Percentiles rank a stretch among this genome's conserved stretches.
Evolutionary conservation across 2,113 vertebrate genomes (phyloP).

Genomic region (Ia io): DNA sequence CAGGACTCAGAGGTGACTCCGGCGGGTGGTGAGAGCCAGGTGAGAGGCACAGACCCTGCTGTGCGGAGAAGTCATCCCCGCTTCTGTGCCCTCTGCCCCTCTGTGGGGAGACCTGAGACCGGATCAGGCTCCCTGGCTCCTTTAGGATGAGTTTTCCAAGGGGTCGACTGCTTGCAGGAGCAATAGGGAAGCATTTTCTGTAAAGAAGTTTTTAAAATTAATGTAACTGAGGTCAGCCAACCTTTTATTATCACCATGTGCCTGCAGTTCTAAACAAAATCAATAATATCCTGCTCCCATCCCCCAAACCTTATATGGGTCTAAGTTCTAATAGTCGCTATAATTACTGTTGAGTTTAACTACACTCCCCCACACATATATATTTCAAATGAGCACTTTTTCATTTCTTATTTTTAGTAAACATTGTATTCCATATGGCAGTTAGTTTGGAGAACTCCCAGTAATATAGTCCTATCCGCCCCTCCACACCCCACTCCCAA

Average conservation of each 20-base stretch:
- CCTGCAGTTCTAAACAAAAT: background rate
- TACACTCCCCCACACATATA: background rate
- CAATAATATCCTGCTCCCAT: background rate
- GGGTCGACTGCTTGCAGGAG: background rate
- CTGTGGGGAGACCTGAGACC: too few species aligned
- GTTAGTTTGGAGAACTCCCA: background rate
- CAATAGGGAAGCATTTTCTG: background rate
- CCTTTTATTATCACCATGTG: background rate
- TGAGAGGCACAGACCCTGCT: background rate
- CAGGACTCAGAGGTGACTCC: background rate
- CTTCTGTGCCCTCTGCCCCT: background rate
- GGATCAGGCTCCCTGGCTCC: background rate
- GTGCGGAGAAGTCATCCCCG: fast-evolving
- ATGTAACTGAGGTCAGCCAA: background rate
- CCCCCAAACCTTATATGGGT: background rate
- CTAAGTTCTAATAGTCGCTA: background rate
- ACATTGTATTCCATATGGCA: background rate
- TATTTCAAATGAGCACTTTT: background rate
- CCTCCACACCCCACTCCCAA: background rate
- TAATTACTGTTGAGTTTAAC: conserved; percentile 26
- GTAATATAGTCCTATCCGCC: background rate
- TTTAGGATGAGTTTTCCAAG: background rate
- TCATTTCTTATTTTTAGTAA: background rate
- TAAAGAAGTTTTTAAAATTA: background rate
- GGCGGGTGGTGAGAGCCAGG: too few species aligned